Evolutionary conservation across 2,888 invertebrate species (phyloP), one percentile per base, ranked within the genome.

Genomic region (Phalera bucephala): DNA sequence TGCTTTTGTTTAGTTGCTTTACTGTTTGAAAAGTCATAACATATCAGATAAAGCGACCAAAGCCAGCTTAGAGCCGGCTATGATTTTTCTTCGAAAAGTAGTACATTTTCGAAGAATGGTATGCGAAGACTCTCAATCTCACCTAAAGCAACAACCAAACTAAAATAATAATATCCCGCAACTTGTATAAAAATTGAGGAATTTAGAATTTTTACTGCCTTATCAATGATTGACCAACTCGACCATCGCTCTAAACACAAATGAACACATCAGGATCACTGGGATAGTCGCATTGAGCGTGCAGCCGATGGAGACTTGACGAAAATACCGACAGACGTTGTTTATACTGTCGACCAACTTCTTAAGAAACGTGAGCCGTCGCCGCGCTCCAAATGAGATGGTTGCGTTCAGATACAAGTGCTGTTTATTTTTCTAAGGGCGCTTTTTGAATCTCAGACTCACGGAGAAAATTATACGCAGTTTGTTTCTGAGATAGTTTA

Each of bases 381-480:
- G 51, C 57, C 61, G 56, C 63, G 74, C 75, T 75, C 68, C 66
- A 82, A 72, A 84, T 81, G 82, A 80, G 84, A 83, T 72, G 82
- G 65, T 62, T 56, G 72, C 81, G 82, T 82, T 78, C 79, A 83
- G 69, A 80, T 73, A 80, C 74, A 77, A 82, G 82, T 73, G 81
- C 60, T 82, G 79, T 84, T 80, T 85, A 80, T 82, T 78, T 84
- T 78, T 67, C 77, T 65, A 70, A 65, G 61, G 65, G 65, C 62
- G 74, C 75, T 75, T 80, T 82, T 76, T 71, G 64, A 80, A 78
- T 74, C 67, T 67, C 63, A 55, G 67, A 61, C 63, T 63, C 54
- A 58, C 54, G 53, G 52, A 59, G 69, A 68, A 80, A 80, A 80
- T 80, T 80, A 77, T 72, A 75, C 70, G 65, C 71, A 75, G 76